Percentiles rank a stretch among this genome's conserved stretches.
phyloP scores from a whole-genome alignment of 2,113 vertebrate genomes.

The Panthera tigris region DNA sequence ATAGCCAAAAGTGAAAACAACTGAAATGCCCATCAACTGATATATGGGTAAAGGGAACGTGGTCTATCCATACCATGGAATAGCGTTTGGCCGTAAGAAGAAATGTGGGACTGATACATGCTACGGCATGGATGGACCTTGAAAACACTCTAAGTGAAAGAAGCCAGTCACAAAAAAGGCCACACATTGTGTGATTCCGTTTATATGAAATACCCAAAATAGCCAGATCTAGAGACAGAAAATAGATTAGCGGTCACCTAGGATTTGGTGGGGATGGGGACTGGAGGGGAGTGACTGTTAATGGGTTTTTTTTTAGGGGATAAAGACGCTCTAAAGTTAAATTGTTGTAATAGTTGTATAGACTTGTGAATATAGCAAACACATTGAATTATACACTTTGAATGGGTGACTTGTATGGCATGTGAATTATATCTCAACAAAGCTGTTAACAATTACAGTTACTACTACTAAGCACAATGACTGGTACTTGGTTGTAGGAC shows the following conservation, averaged over 20 bases:
- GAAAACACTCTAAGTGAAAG: not conserved
- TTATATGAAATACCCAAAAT: not conserved
- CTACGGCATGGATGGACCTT: not conserved
- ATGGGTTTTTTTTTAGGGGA: not conserved
- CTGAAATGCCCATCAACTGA: not conserved
- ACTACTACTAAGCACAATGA: slow-evolving; percentile 33
- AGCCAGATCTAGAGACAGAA: not conserved
- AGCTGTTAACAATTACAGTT: slow-evolving; percentile 10
- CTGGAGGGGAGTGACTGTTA: not conserved
- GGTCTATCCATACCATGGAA: not conserved
- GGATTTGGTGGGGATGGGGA: not conserved
- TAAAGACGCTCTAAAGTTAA: slow-evolving; percentile 19
- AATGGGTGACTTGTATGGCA: slow-evolving; percentile 12
- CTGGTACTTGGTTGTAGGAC: not conserved
- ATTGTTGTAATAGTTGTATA: not conserved
- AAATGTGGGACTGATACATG: not conserved
- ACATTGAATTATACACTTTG: not conserved
- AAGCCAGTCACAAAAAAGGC: not conserved
- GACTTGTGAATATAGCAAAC: not conserved
- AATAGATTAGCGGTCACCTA: not conserved
- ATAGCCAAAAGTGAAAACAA: not conserved
- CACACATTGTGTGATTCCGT: not conserved
- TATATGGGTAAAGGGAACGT: not conserved
- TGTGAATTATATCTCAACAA: not conserved
- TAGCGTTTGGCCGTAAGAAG: not conserved